phyloP scores from a whole-genome alignment of 2,888 invertebrate species.

The Drosophila phalerata region DNA sequence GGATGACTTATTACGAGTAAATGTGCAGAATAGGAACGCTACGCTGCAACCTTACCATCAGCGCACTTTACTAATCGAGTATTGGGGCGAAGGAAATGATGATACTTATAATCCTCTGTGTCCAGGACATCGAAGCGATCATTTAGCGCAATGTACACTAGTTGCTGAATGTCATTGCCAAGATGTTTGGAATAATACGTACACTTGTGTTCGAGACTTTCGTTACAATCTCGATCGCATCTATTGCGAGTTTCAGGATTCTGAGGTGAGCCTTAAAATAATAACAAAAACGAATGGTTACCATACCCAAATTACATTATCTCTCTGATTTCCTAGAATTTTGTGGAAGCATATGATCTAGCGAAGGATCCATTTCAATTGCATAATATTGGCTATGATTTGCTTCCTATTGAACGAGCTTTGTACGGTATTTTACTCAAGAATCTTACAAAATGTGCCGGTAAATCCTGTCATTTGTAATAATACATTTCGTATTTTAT shows the following conservation, averaged over 20 bases:
- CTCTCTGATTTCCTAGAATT: slow-evolving; percentile 86
- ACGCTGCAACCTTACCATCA: not conserved
- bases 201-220: slow-evolving; percentile 90
- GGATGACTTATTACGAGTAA: slow-evolving; percentile 64
- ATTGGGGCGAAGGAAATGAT: slow-evolving; percentile 91
- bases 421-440: slow-evolving; percentile 86
- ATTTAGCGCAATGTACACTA: slow-evolving; percentile 88
- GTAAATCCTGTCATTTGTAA: slow-evolving; percentile 68
- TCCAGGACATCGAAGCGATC: slow-evolving; percentile 87
- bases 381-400: slow-evolving; percentile 87
- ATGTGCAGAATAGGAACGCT: slow-evolving; percentile 21
- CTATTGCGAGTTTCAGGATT: slow-evolving; percentile 86
- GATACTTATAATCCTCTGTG: slow-evolving; percentile 88
- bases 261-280: slow-evolving; percentile 78
- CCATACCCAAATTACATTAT: slow-evolving; percentile 21
- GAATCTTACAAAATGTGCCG: slow-evolving; percentile 82
- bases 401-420: slow-evolving; percentile 87
- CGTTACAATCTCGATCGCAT: slow-evolving; percentile 84
- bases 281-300: no score
- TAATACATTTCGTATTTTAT: not conserved
- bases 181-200: slow-evolving; percentile 94
- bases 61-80: slow-evolving; percentile 90
- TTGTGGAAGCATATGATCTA: slow-evolving; percentile 92
- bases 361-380: slow-evolving; percentile 90
- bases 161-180: slow-evolving; percentile 93